phyloP scores from a whole-genome alignment of 92 coral and sea anemone genomes.

The Paramuricea clavata region DNA sequence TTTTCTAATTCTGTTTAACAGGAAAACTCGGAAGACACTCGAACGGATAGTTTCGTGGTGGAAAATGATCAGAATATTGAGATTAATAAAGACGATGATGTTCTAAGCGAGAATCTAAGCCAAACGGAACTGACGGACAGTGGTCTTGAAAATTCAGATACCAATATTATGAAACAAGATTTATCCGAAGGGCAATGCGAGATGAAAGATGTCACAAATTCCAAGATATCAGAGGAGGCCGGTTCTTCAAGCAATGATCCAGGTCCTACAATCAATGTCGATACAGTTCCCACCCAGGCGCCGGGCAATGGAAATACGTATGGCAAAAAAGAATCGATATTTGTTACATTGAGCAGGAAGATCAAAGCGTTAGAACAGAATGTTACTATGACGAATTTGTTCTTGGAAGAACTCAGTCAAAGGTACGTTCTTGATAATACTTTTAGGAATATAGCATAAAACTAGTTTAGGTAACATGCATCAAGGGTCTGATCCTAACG shows the following conservation, averaged over 20 bases:
- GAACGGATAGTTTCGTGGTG: not conserved
- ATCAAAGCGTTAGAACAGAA: constrained; percentile 96
- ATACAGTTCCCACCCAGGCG: constrained; percentile 26
- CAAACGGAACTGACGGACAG: not conserved
- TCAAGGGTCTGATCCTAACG: too few relatives aligned
- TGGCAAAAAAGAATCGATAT: constrained; percentile 93
- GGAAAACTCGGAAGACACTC: not conserved
- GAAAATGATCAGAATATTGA: not conserved
- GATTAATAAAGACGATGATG: not conserved
- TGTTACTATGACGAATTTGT: constrained; percentile 88
- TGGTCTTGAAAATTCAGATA: not conserved
- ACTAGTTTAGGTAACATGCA: too few relatives aligned
- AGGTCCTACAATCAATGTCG: constrained; percentile 40
- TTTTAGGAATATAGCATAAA: too few relatives aligned
- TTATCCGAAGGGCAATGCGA: constrained; percentile 19
- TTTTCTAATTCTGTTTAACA: not conserved
- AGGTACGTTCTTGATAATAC: too few relatives aligned
- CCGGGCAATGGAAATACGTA: constrained; percentile 52
- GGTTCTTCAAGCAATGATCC: constrained; percentile 49
- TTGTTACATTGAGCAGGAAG: constrained; percentile 95
- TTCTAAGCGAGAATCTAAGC: not conserved
- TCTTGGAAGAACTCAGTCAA: constrained; percentile 94
- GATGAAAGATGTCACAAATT: not conserved
- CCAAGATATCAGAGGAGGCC: constrained; percentile 53
- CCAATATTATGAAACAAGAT: not conserved